Evolutionary conservation across 2,888 invertebrate species (phyloP), one percentile per base, ranked within the genome.

Genomic region (Coronaproctus castanopsis): DNA sequence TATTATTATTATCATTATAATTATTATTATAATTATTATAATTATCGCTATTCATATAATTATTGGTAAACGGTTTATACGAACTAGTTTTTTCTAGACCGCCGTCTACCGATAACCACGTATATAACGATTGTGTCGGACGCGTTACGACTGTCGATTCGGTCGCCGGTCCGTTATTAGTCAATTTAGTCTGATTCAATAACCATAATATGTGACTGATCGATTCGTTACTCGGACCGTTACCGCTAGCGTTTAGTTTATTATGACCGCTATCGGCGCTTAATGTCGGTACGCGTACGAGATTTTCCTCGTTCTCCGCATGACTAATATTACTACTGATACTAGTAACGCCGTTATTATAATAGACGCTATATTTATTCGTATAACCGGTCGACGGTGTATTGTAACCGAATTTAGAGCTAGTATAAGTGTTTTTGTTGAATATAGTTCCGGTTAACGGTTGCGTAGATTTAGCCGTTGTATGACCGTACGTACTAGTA

Each of bases 181-280:
- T 52, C 36, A 14, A 36, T 1, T 58, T 62, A 21, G 71, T 72
- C 36, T 36, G 36, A 54, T 75, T 73, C 19, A 75, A 65, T 55
- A 75, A 70, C 0, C 73, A 72, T 24, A 75, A 69, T 14, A 75
- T 75, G 50, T 75, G 74, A 64, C 73, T 72, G 52, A 75, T 75
- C 2, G 67, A 67, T 10, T 62, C 58, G 36, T 36, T 36, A 14
- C 36, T 36, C 19, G 55, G 53, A 24, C 57, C 22, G 51, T 58
- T 3, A 24, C 58, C 36, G 24, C 55, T 24, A n/a, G n/a, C n/a
- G n/a, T n/a, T n/a, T n/a, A n/a, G n/a, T 36, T 57, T 50, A 52
- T 60, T 19, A 24, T 56, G 53, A 51, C 62, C 21, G 61, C 19
- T 65, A 24, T 69, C 68, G 21, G 70, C 68, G 5, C 68, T 70